Evolutionary conservation across 2,888 invertebrate genomes (phyloP).

Genomic region (Micropterix aruncella): DNA sequence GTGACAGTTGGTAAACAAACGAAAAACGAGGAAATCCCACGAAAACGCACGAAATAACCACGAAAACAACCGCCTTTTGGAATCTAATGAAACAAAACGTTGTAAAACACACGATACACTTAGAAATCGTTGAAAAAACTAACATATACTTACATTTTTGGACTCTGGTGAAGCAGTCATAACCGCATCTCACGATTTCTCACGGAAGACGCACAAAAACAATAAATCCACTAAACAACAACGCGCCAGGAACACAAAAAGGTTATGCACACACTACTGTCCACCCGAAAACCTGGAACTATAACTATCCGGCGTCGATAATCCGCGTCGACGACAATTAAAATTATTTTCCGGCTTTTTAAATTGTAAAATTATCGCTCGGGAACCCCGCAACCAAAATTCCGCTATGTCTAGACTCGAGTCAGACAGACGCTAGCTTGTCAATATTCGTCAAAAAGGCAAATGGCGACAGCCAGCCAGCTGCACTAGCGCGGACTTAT

Average conservation of each 20-base stretch:
- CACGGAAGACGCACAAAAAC: background rate
- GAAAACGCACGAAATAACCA: too few relatives aligned
- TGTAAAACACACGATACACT: too few relatives aligned
- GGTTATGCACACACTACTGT: constrained; percentile 9
- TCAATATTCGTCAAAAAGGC: constrained; percentile 61
- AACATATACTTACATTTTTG: background rate
- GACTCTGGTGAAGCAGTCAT: background rate
- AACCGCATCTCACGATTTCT: background rate
- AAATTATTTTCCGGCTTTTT: too few relatives aligned
- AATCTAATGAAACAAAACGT: too few relatives aligned
- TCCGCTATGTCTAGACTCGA: constrained; percentile 8
- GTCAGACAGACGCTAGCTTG: constrained; percentile 22
- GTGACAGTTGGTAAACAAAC: constrained; percentile 47
- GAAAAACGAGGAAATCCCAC: constrained; percentile 10
- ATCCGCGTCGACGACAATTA: too few relatives aligned
- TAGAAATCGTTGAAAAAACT: too few relatives aligned
- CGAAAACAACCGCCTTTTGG: too few relatives aligned
- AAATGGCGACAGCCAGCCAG: constrained; percentile 52
- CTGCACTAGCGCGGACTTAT: too few relatives aligned
- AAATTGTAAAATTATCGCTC: too few relatives aligned
- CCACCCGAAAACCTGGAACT: too few relatives aligned
- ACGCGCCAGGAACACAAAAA: constrained; percentile 8
- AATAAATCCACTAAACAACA: constrained; percentile 18
- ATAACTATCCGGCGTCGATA: too few relatives aligned
- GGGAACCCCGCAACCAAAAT: too few relatives aligned